A percentile compares a stretch with the other conserved stretches of the same genome.
Conservation (phyloP, 2,797 vertebrate genomes). For the Pristis pectinata region DNA sequence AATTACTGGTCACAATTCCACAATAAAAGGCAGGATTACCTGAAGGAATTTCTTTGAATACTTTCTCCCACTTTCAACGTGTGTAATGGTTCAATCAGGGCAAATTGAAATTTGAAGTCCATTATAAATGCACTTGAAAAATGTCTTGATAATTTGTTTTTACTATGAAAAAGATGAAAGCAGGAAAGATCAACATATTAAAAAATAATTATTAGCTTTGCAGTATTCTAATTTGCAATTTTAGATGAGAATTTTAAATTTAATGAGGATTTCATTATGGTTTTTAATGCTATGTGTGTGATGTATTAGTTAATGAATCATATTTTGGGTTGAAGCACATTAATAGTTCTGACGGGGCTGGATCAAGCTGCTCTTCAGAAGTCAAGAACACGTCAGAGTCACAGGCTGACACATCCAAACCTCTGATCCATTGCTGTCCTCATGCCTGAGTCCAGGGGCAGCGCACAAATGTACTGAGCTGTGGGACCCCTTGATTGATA, state of each 20-base stretch:
- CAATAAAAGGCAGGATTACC: neutral
- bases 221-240: constrained; percentile 22
- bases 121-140: neutral
- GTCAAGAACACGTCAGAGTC: too few species aligned
- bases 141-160: constrained; percentile 15
- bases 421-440: too few species aligned
- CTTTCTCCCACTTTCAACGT: neutral
- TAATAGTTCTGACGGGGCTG: neutral
- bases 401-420: too few species aligned
- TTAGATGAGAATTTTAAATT: neutral
- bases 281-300: neutral
- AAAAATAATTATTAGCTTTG: neutral
- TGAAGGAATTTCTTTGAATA: neutral
- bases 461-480: too few species aligned
- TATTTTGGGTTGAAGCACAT: neutral
- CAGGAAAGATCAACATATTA: neutral
- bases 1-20: neutral
- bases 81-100: neutral
- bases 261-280: neutral
- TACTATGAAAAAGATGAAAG: constrained; percentile 4
- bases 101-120: neutral
- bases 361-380: too few species aligned
- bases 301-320: neutral
- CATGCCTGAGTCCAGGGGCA: too few species aligned
- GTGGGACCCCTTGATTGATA: too few species aligned